These are phyloP conservation scores for Gila orcuttii DNA, from an alignment of 2,113 vertebrate genomes.

Conservation along the genomic window DNA sequence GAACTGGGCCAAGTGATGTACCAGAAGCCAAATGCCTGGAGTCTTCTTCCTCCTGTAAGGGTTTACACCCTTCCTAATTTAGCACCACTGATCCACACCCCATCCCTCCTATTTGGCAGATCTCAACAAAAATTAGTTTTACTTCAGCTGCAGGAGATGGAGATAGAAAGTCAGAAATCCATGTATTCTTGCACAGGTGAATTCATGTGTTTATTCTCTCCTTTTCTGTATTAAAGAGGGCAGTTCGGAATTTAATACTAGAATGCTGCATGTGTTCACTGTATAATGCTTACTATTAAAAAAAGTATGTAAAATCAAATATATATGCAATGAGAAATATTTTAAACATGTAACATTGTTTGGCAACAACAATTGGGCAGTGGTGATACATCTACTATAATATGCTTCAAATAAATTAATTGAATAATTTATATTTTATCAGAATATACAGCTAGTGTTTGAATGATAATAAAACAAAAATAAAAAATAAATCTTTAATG, in stretches of 20 bases:
- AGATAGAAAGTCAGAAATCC: background rate
- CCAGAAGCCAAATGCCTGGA: conserved; percentile 32
- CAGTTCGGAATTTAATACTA: background rate
- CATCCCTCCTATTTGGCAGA: background rate
- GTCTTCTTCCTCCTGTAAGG: conserved; percentile 37
- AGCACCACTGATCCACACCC: conserved; percentile 24
- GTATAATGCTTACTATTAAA: background rate
- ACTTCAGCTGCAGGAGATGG: conserved; percentile 25
- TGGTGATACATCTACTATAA: background rate
- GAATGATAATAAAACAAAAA: background rate
- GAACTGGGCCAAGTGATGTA: conserved; percentile 38
- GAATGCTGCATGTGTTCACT: background rate
- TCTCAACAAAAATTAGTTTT: conserved; percentile 35
- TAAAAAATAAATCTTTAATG: no score
- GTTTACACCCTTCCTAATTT: conserved; percentile 49
- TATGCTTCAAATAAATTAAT: no score
- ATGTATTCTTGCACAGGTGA: background rate
- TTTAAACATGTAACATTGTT: background rate
- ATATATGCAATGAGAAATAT: background rate
- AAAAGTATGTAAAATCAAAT: background rate
- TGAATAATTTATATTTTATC: no score
- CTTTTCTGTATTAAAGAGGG: background rate
- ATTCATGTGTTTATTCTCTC: background rate
- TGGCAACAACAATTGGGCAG: background rate
- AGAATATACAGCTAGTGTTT: background rate